Evolutionary conservation across 2,797 vertebrate genomes (phyloP), one percentile per base, ranked within the genome.

Genomic region (Cossypha caffra): DNA sequence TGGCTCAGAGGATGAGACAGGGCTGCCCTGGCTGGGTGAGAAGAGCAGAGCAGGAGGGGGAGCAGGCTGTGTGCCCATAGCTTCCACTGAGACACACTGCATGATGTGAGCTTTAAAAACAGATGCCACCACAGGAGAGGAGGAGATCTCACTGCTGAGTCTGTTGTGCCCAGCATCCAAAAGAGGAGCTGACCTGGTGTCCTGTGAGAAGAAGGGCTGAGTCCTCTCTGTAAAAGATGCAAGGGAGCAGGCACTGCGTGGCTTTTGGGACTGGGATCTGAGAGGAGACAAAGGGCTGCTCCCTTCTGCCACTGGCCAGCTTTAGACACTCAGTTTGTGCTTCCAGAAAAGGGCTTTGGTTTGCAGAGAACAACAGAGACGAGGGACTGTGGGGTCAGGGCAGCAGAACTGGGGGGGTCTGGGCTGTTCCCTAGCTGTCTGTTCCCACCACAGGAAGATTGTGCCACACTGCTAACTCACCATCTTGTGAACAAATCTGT

Each of bases 61-160:
- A 72, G 25, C 0, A 0, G 43, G 40, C 28, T 63, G 43, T 0
- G 0, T 40, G 17, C 26, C 40, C 7, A 0, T 35, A 1, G 0
- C 43, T 71, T 37, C 52, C 33, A 17, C n/a, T 11, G 21, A 25
- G n/a, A 31, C 12, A 10, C 50, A 13, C 63, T 12, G 12, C 7
- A 1, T 9, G 9, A 12, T 57, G 33, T 14, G 33, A 94, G 64
- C 68, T 73, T 37, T 19, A 28, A 2, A 48, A 64, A 24, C 28
- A 62, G 35, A 10, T 57, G 29, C 38, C 35, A 21, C 18, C 19
- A 4, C 7, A 10, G 0, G 0, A 55, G 40, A 45, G 48, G 51
- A 71, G 21, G 63, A 43, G 43, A 11, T 47, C 26, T 19, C 35
- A 11, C 26, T 16, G 54, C 54, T 55, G 37, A 55, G 54, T 11